Conservation (phyloP, 2,797 vertebrate species). For the Thalassophryne amazonica region DNA sequence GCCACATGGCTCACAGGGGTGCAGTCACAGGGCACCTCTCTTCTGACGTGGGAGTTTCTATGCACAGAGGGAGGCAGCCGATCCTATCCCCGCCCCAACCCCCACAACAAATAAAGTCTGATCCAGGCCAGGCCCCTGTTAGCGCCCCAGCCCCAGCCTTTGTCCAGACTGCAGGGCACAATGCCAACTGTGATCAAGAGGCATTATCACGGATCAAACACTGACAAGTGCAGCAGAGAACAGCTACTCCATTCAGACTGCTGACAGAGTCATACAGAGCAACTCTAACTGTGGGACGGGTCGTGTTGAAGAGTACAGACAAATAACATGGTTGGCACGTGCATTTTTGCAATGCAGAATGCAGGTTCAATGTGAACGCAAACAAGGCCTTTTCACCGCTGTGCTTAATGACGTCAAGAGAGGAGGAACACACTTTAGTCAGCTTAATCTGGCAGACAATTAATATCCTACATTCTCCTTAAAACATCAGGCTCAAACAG, state of each 20-base stretch:
- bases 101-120: conserved; percentile 73
- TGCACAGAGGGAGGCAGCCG: conserved; percentile 21
- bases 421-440: conserved; percentile 36
- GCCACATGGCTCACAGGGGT: conserved; percentile 59
- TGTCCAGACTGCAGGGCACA: conserved; percentile 55
- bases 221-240: conserved; percentile 38
- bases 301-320: background rate
- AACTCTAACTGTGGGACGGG: background rate
- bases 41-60: conserved; percentile 53
- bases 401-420: conserved; percentile 49
- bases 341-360: background rate
- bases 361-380: background rate
- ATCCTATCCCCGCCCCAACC: conserved; percentile 38
- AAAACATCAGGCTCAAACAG: conserved; percentile 56
- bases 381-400: conserved; percentile 36
- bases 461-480: conserved; percentile 51
- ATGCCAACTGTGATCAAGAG: conserved; percentile 62
- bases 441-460: conserved; percentile 64
- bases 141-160: conserved; percentile 48
- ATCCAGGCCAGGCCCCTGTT: conserved; percentile 61
- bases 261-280: conserved; percentile 22
- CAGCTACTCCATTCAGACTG: conserved; percentile 40
- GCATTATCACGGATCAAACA: conserved; percentile 59
- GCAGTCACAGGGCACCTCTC: conserved; percentile 33
- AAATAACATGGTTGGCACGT: background rate